Evolutionary conservation across 2,797 vertebrate species (phyloP), one percentile per base, ranked within the genome.

Genomic region (Thalassophryne amazonica): DNA sequence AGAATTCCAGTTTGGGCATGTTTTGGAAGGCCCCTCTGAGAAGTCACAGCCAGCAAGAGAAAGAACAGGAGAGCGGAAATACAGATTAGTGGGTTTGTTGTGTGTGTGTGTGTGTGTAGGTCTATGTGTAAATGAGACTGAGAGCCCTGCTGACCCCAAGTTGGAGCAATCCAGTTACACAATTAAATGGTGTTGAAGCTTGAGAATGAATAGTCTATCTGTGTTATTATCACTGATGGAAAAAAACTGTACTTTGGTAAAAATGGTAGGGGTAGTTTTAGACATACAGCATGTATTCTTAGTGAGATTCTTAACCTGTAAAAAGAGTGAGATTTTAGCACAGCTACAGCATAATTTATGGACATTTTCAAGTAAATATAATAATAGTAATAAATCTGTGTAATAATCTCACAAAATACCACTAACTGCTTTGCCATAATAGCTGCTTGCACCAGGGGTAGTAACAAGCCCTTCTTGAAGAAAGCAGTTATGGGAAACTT

Each of bases 1-100:
- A 48, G 63, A 82, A 84, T 83, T 86, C 89, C 73, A 89, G 94
- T 73, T 90, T 77, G 90, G 92, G 80, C 94, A 92, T 93, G 94
- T 92, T 89, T 84, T 67, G 11, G 42, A 34, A 45, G 61, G 36
- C 27, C n/a, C 46, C 57, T 87, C 79, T 67, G 62, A 83, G 76
- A 68, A 61, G 42, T 21, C 20, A 7, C 4, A 45, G 42, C 60
- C 73, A 48, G 55, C 74, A 60, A 36, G 51, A 61, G 16, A 23
- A 23, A 37, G 17, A 53, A 29, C 52, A 23, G 23, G 19, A 62
- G 38, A 29, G 25, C 7, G 5, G n/a, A 21, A 19, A 36, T 20
- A 46, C 19, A 52, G 25, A 35, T 67, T 57, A 69, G 25, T 55
- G 21, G 37, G 50, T 45, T 6, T 47, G 29, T 62, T 40, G 18